Evolutionary conservation across 2,888 invertebrate genomes (phyloP).

Genomic region (Scrobipalpa atriplicella): DNA sequence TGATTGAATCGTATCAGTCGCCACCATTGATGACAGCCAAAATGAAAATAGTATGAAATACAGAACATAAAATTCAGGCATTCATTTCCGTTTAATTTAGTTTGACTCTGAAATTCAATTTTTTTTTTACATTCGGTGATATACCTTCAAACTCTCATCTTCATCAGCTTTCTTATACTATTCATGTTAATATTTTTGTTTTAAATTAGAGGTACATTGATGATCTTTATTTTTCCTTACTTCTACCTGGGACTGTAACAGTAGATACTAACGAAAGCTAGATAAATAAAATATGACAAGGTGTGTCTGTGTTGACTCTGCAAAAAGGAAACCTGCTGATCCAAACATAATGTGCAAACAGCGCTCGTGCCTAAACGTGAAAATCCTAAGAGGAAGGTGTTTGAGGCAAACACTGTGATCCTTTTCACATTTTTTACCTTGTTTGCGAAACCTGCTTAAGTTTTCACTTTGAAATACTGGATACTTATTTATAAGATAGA

Average conservation of each 20-base stretch:
- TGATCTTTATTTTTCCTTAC: too few species aligned
- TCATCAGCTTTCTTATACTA: too few species aligned
- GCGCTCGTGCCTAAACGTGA: conserved; percentile 8
- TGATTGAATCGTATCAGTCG: neutral
- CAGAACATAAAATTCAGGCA: neutral
- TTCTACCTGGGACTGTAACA: too few species aligned
- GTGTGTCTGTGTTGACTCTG: neutral
- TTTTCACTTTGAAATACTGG: neutral
- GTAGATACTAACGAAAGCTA: too few species aligned
- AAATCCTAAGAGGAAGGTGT: conserved; percentile 10
- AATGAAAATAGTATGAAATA: neutral
- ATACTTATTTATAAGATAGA: neutral
- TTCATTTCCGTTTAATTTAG: neutral
- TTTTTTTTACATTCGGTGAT: too few species aligned
- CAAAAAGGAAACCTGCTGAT: conserved; percentile 1
- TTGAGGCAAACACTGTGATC: conserved; percentile 5
- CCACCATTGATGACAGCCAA: neutral
- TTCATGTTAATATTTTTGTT: too few species aligned
- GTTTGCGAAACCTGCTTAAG: neutral
- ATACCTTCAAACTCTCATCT: too few species aligned
- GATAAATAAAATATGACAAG: too few species aligned
- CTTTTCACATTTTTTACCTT: neutral
- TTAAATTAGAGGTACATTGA: too few species aligned
- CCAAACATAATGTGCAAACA: conserved; percentile 4
- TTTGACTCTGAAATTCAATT: neutral